phyloP scores from a whole-genome alignment of 2,113 vertebrate species.

The Catharus bicknelli region DNA sequence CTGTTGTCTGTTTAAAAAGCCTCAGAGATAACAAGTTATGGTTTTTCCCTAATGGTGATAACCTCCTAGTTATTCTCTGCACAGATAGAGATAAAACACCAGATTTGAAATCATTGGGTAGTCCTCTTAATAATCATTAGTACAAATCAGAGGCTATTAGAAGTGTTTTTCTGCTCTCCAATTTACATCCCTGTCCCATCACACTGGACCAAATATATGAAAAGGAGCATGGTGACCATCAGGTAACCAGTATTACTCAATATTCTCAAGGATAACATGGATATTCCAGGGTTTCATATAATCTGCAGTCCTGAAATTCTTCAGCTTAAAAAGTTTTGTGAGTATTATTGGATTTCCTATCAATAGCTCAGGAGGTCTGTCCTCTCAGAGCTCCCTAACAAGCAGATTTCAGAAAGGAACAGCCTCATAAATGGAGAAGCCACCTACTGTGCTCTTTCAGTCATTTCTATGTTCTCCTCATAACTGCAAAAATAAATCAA shows the following conservation, averaged over 20 bases:
- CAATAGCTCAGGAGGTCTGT: neutral
- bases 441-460: neutral
- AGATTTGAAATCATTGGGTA: neutral
- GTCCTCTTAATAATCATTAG: neutral
- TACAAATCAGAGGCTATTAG: neutral
- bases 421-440: neutral
- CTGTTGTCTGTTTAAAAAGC: neutral
- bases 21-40: neutral
- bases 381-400: neutral
- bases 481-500: conserved; percentile 5
- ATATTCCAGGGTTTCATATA: neutral
- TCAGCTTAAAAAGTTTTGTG: neutral
- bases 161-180: neutral
- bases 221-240: neutral
- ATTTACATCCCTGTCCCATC: neutral
- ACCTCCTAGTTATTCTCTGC: neutral
- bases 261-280: neutral
- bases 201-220: neutral
- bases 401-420: neutral
- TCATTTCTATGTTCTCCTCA: neutral
- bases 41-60: neutral
- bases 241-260: neutral
- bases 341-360: neutral
- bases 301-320: neutral
- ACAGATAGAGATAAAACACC: neutral